Conservation (phyloP, 92 coral and sea anemone species). For the Pocillopora grandis region DNA sequence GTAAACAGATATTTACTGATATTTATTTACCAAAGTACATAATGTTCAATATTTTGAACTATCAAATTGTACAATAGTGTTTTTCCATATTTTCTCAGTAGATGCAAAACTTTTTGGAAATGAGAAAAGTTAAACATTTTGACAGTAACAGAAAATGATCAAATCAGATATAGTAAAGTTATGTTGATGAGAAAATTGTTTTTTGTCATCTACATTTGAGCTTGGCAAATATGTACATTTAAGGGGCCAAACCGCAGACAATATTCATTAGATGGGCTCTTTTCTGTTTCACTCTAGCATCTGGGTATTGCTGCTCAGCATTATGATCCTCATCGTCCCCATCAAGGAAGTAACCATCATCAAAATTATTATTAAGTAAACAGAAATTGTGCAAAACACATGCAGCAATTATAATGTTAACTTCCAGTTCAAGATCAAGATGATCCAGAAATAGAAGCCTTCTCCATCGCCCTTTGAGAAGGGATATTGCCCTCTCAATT, state of each 20-base stretch:
- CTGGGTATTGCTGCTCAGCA: conserved; percentile 6
- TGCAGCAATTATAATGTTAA: conserved; percentile 47
- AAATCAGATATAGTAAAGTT: too few species aligned
- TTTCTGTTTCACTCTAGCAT: conserved; percentile 42
- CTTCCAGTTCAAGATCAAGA: conserved; percentile 38
- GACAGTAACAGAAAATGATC: background rate
- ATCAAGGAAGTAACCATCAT: conserved; percentile 35
- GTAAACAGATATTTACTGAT: background rate
- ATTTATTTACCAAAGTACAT: background rate
- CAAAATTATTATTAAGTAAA: conserved; percentile 46
- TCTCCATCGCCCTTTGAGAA: conserved; percentile 54
- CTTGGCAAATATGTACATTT: background rate
- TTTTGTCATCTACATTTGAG: too few species aligned
- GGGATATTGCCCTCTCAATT: conserved; percentile 34
- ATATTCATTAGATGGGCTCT: conserved; percentile 45
- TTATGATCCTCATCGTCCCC: conserved; percentile 42
- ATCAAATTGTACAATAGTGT: background rate
- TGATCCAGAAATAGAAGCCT: conserved; percentile 40
- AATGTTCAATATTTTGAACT: background rate
- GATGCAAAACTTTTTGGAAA: background rate
- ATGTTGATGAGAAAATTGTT: background rate
- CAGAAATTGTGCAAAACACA: conserved; percentile 65
- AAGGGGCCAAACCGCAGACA: conserved; percentile 7
- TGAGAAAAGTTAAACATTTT: background rate
- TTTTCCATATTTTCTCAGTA: background rate